Conservation (phyloP, 1,140 invertebrate species). For the Diachasmimorpha longicaudata region DNA sequence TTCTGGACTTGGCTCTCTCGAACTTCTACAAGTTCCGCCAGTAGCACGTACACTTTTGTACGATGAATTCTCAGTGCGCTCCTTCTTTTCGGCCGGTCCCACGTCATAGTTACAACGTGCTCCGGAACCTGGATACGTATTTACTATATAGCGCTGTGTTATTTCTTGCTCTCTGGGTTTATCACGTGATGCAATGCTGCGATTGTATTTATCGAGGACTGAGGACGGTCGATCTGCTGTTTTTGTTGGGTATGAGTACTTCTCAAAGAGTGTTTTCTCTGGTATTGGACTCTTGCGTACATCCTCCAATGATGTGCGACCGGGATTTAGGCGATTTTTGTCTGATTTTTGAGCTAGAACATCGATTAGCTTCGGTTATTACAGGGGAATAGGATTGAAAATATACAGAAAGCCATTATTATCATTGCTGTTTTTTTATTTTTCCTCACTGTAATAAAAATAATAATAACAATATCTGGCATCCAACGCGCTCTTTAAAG, state of each 20-base stretch:
- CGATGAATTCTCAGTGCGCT: conserved; percentile 42
- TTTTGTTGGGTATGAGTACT: conserved; percentile 50
- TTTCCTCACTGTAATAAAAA: no score
- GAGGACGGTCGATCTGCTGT: conserved; percentile 48
- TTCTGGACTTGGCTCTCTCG: conserved; percentile 55
- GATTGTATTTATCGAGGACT: conserved; percentile 52
- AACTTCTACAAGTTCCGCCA: conserved; percentile 41
- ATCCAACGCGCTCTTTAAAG: no score
- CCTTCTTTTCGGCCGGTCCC: conserved; percentile 45
- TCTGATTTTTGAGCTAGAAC: conserved; percentile 41
- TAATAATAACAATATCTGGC: no score
- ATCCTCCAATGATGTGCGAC: conserved; percentile 47
- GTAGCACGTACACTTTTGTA: conserved; percentile 43
- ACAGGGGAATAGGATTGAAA: no score
- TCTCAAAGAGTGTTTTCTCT: conserved; percentile 50
- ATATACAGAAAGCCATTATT: no score
- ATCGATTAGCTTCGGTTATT: background rate
- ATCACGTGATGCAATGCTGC: conserved; percentile 45
- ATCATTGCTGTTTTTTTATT: no score
- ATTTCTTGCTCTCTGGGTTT: conserved; percentile 51
- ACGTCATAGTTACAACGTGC: conserved; percentile 39
- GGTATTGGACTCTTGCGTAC: conserved; percentile 48
- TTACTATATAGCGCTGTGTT: conserved; percentile 45
- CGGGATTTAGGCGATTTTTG: conserved; percentile 47
- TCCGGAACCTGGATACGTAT: conserved; percentile 48